Evolutionary conservation across 2,888 invertebrate genomes (phyloP).

Genomic region (Nebria salina): DNA sequence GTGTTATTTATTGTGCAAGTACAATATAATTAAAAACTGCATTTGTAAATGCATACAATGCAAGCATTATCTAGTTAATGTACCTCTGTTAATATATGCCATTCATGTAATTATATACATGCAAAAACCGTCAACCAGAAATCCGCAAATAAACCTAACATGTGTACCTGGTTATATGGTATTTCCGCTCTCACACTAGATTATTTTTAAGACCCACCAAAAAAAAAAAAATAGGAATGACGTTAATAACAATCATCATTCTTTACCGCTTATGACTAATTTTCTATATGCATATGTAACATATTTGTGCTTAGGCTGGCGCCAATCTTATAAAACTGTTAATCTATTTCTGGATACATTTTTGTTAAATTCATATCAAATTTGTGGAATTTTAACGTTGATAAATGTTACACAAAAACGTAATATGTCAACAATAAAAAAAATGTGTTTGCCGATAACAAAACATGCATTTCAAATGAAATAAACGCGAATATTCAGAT

Average conservation of each 20-base stretch:
- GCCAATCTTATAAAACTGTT: too few relatives aligned
- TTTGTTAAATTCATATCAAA: too few relatives aligned
- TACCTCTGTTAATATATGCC: background rate
- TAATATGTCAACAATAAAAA: background rate
- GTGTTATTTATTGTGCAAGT: too few relatives aligned
- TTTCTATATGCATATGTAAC: too few relatives aligned
- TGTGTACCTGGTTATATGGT: background rate
- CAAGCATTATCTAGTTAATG: background rate
- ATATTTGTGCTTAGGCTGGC: too few relatives aligned
- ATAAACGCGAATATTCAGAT: background rate
- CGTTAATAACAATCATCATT: too few relatives aligned
- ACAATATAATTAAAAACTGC: too few relatives aligned
- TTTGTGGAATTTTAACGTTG: too few relatives aligned
- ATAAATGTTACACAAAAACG: too few relatives aligned
- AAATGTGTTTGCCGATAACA: background rate
- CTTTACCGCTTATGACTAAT: too few relatives aligned
- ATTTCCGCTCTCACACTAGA: background rate
- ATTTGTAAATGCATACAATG: background rate
- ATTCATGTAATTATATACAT: background rate
- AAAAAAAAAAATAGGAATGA: background rate
- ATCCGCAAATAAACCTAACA: background rate
- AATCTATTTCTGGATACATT: too few relatives aligned
- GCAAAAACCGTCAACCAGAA: background rate
- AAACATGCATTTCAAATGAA: background rate
- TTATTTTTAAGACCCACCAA: background rate